These are phyloP conservation scores for Cyphomyrus plagiostoma DNA, from an alignment of 2,113 vertebrate genomes.

Conservation along the genomic window DNA sequence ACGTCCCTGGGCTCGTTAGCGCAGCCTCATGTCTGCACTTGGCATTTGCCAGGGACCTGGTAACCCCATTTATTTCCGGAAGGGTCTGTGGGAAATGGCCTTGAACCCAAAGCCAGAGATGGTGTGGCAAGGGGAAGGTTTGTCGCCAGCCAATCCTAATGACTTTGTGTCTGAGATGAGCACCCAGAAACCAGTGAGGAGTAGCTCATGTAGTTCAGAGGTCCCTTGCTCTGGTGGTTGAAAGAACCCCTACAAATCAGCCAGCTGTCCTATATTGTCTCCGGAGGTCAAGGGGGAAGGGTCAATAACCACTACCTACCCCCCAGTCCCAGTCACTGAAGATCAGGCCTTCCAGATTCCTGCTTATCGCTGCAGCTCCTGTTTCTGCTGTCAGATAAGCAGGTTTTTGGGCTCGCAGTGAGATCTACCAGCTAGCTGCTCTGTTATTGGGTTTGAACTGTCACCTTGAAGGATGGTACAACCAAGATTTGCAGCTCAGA, in stretches of 20 bases:
- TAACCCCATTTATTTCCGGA: background rate
- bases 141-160: background rate
- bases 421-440: background rate
- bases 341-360: background rate
- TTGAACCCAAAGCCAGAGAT: background rate
- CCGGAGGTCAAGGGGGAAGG: background rate
- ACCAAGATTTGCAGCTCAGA: background rate
- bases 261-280: background rate
- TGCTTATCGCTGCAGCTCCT: background rate
- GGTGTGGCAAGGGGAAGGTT: background rate
- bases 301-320: background rate
- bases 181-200: background rate
- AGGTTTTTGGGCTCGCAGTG: background rate
- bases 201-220: background rate
- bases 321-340: background rate
- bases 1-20: background rate
- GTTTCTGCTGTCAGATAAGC: background rate
- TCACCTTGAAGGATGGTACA: background rate
- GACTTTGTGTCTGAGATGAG: background rate
- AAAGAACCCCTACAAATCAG: background rate
- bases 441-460: background rate
- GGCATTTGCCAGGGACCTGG: background rate
- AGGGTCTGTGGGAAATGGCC: background rate
- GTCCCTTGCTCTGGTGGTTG: background rate
- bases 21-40: background rate